These are phyloP conservation scores for Sphinx pinastri DNA, from an alignment of 2,888 invertebrate genomes.

Conservation along the genomic window DNA sequence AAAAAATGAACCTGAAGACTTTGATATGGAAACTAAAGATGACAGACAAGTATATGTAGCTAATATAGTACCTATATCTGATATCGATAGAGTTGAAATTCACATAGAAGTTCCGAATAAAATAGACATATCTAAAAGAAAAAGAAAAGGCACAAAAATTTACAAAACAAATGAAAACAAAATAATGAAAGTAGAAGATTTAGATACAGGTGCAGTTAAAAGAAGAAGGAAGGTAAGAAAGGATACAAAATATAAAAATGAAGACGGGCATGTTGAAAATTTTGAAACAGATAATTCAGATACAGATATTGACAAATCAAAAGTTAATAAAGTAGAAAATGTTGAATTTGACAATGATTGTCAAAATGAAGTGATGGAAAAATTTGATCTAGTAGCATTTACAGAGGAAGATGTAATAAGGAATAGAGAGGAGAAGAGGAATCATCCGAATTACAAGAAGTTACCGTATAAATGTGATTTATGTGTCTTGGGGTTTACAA, in stretches of 20 bases:
- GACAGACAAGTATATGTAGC: slow-evolving; percentile 11
- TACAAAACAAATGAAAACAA: background rate
- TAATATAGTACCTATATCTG: background rate
- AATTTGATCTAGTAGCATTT: slow-evolving; percentile 49
- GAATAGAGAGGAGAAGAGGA: slow-evolving; percentile 58
- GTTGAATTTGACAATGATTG: slow-evolving; percentile 15
- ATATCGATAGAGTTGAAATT: background rate
- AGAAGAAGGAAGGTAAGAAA: slow-evolving; percentile 16
- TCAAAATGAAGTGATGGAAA: slow-evolving; percentile 42
- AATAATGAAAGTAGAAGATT: no score
- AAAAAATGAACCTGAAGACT: slow-evolving; percentile 22
- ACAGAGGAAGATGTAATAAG: slow-evolving; percentile 58
- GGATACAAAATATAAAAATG: background rate
- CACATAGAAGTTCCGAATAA: background rate
- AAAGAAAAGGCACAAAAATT: slow-evolving; percentile 17
- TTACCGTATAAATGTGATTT: slow-evolving; percentile 64
- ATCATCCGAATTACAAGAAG: slow-evolving; percentile 64
- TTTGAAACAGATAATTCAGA: background rate
- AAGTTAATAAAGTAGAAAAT: slow-evolving; percentile 26
- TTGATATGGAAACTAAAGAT: slow-evolving; percentile 24
- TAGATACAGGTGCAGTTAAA: slow-evolving; percentile 18
- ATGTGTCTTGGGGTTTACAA: slow-evolving; percentile 63
- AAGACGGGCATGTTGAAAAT: background rate
- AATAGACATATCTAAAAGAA: slow-evolving; percentile 14
- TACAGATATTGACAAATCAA: slow-evolving; percentile 8